Percentiles rank a stretch among this genome's conserved stretches.
phyloP scores from a whole-genome alignment of 2,888 invertebrate species.

The Orchestes rusci region DNA sequence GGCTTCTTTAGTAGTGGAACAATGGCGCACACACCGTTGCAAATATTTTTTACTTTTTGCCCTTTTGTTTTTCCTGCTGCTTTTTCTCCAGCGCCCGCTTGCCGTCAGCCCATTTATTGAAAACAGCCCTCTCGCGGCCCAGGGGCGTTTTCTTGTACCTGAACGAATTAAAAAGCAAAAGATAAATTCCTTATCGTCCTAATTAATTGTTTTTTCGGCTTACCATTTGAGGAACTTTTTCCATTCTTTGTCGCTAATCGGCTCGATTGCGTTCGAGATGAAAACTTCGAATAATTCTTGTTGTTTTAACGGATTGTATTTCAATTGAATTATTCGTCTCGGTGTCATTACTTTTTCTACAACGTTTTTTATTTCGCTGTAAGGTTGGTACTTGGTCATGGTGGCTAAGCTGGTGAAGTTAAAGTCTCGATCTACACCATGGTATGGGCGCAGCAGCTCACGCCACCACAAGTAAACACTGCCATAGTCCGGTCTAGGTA shows the following conservation, averaged over 20 bases:
- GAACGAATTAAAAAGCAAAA: constrained; percentile 4
- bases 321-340: constrained; percentile 48
- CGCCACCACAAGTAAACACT: constrained; percentile 51
- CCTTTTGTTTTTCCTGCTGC: constrained; percentile 17
- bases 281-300: constrained; percentile 49
- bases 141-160: constrained; percentile 40
- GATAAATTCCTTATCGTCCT: not conserved
- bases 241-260: constrained; percentile 44
- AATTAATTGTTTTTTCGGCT: not conserved
- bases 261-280: constrained; percentile 34
- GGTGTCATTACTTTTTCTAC: constrained; percentile 45
- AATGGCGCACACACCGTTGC: constrained; percentile 33
- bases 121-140: constrained; percentile 37
- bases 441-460: constrained; percentile 52
- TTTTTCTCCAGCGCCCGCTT: constrained; percentile 30
- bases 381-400: constrained; percentile 49
- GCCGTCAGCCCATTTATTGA: constrained; percentile 33
- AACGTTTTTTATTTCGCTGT: constrained; percentile 46
- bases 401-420: constrained; percentile 53
- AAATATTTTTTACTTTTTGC: constrained; percentile 9
- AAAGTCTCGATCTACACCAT: constrained; percentile 52
- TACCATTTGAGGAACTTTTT: constrained; percentile 47
- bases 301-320: constrained; percentile 47
- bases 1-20: constrained; percentile 46
- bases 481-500: constrained; percentile 52